These are phyloP conservation scores for Helicorthomorpha holstii DNA, from an alignment of 1,140 invertebrate species.

Conservation along the genomic window DNA sequence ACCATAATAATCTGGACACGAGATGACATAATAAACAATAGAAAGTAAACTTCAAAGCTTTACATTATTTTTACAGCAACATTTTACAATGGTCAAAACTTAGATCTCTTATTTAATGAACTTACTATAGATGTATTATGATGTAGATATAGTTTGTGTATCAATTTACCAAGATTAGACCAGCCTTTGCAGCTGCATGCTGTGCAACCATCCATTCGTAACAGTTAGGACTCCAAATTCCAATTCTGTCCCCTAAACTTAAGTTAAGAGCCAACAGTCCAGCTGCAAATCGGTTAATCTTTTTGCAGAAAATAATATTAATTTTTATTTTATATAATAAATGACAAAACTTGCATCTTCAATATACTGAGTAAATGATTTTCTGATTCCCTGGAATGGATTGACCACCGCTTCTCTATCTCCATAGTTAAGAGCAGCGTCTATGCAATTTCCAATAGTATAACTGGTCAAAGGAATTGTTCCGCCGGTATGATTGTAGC, in stretches of 20 bases:
- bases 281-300: background rate
- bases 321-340: background rate
- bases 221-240: conserved; percentile 74
- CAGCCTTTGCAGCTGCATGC: conserved; percentile 59
- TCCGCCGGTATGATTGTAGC: conserved; percentile 31
- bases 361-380: conserved; percentile 44
- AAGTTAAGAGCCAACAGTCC: background rate
- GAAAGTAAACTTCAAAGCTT: no score
- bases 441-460: conserved; percentile 44
- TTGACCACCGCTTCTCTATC: conserved; percentile 40
- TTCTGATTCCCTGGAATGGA: conserved; percentile 34
- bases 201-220: conserved; percentile 62
- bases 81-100: no score
- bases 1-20: no score
- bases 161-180: conserved; percentile 44
- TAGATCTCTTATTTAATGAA: no score
- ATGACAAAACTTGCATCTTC: conserved; percentile 29
- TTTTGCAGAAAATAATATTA: no score
- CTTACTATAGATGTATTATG: no score
- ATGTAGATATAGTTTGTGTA: no score
- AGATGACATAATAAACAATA: no score
- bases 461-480: conserved; percentile 33
- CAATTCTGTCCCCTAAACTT: conserved; percentile 57
- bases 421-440: conserved; percentile 34
- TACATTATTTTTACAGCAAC: no score